Conservation (phyloP, 2,113 vertebrate genomes). For the Parotia lawesii region DNA sequence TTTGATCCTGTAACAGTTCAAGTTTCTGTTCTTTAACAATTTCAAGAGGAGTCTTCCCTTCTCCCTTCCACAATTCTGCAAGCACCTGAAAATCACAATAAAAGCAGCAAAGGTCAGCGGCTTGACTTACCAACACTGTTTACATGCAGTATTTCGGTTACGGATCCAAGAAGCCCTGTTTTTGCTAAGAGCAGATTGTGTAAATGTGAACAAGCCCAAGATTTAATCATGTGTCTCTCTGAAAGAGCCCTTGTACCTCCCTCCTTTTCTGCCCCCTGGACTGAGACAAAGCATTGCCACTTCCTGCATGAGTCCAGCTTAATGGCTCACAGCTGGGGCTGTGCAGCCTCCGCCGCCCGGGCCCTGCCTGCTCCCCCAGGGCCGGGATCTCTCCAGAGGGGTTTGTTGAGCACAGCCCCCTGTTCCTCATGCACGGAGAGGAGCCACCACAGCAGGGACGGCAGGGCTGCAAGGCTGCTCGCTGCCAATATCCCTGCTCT, state of each 20-base stretch:
- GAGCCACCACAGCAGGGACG: not conserved
- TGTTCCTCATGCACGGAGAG: fast-evolving
- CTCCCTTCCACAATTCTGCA: conserved; percentile 78
- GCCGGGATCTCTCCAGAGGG: fast-evolving
- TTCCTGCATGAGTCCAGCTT: not conserved
- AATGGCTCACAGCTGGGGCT: fast-evolving
- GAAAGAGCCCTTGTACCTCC: not conserved
- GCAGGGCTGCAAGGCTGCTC: not conserved
- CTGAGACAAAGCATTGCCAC: not conserved
- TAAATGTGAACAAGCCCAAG: not conserved
- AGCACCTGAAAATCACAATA: conserved; percentile 67
- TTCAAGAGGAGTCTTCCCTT: conserved; percentile 77
- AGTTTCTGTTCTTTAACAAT: conserved; percentile 85
- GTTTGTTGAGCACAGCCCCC: fast-evolving
- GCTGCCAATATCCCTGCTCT: fast-evolving
- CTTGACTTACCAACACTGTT: not conserved
- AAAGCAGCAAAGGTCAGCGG: not conserved
- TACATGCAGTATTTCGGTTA: not conserved
- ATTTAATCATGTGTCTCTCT: not conserved
- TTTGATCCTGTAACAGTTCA: conserved; percentile 76
- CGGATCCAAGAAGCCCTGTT: not conserved
- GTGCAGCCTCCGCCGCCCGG: fast-evolving
- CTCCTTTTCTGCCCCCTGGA: not conserved
- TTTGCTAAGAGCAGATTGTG: not conserved
- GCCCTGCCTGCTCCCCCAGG: fast-evolving